Evolutionary conservation across 2,888 invertebrate genomes (phyloP), one percentile per base, ranked within the genome.

Genomic region (Theodoxus fluviatilis): DNA sequence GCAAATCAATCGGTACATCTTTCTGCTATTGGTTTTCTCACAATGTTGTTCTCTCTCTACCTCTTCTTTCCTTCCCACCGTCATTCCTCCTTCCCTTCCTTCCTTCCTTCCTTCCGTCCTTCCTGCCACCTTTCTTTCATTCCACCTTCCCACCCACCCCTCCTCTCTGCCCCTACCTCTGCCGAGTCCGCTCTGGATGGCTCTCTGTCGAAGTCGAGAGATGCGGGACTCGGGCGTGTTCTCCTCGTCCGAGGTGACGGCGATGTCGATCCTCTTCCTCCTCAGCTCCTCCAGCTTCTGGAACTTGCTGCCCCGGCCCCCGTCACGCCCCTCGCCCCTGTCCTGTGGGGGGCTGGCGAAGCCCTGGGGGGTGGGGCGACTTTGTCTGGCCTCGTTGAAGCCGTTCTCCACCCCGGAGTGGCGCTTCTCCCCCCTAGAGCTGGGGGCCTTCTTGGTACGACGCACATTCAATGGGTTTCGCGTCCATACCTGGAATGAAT

Each of bases 241-340:
- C 77, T 83, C 83, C 57, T 83, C 83, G 55, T 83, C 83, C 35
- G 82, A 82, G 6, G 83, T 83, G 18, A 81, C 78, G 12, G 79
- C 72, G 22, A 81, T 77, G 65, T 83, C 81, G 35, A 83, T 79
- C 35, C 83, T 70, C 65, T 80, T 79, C 55, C 79, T 79, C n/a
- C 83, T 72, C 74, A 76, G 77, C 67, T 82, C 83, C 71, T 83
- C 83, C 67, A 83, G 74, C 67, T 78, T 77, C 69, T 81, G 80
- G 73, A 77, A 83, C 70, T 83, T 83, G 55, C 40, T 74, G n/a
- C 71, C 73, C 22, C 70, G 73, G 15, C 67, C 69, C 33, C 72
- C 65, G n/a, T 72, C 67, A 40, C 67, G 64, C 12, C 65, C 68
- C 28, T 25, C 71, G 52, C 64, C 15, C 74, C 72, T 74, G 77